Evolutionary conservation across 2,888 invertebrate species (phyloP), one percentile per base, ranked within the genome.

Genomic region (Zygothrica quintamaculata): DNA sequence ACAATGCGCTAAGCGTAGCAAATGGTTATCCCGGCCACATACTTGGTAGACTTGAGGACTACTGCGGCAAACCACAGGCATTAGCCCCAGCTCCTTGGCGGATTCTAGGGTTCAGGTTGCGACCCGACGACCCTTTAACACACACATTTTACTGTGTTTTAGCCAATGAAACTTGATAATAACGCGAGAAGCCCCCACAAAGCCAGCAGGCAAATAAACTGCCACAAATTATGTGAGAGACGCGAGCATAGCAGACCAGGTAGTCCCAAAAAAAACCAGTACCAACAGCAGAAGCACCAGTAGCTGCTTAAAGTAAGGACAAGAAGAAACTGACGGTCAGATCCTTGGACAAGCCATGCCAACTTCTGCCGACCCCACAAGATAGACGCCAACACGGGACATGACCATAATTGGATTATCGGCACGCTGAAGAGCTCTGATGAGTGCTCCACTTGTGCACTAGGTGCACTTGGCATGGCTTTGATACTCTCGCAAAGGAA

Each of bases 81-180:
- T 60, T 65, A 65, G 60, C 66, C 37, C 42, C 33, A 11, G 46
- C 46, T 51, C 36, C 58, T 67, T 68, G 42, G 43, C 46, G 34
- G 62, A 53, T 67, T 53, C 60, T 79, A 42, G 62, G 48, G 74
- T 56, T 81, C 58, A 26, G 50, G 74, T 31, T 65, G 74, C 59
- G 79, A 76, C 29, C 29, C 29, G 29, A 29, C 29, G 29, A 29
- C 86, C 79, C 84, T 79, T 79, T 85, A 75, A 56, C 52, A 51
- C 65, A 69, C 48, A 65, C 77, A 60, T 69, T 78, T 77, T 67
- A 67, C n/a, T n/a, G 65, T 64, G 70, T 64, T 70, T 77, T 65
- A 66, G 77, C 77, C 77, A 75, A 74, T 79, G 86, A 79, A 80
- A 84, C 84, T 62, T 85, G 84, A 86, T 77, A 70, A 77, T 75